Percentiles rank a stretch among this genome's conserved stretches.
phyloP scores from a whole-genome alignment of 2,797 vertebrate species.

The Tokudaia tokunoshimensis region DNA sequence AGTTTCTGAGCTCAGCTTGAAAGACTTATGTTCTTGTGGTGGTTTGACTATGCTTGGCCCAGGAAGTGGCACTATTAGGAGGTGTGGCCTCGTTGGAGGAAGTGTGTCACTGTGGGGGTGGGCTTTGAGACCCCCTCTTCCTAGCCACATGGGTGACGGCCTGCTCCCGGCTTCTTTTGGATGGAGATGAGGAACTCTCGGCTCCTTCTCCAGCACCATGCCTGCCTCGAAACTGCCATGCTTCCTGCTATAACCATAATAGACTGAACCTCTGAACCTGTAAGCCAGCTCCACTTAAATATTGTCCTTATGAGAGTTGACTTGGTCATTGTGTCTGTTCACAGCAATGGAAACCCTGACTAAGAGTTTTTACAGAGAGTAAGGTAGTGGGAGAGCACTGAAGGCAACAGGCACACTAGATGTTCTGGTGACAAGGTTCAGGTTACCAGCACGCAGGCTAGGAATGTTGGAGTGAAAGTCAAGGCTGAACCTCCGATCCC shows the following conservation, averaged over 20 bases:
- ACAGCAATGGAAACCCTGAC: background rate
- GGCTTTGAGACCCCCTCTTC: background rate
- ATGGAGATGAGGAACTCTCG: background rate
- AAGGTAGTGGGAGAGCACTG: background rate
- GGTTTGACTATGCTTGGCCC: background rate
- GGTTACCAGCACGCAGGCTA: background rate
- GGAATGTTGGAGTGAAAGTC: background rate
- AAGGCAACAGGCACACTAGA: slow-evolving; percentile 6
- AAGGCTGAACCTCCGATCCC: background rate
- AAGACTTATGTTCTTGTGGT: background rate
- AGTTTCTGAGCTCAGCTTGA: slow-evolving; percentile 1
- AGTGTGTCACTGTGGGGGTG: background rate
- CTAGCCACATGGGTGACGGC: background rate
- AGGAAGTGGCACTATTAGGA: background rate
- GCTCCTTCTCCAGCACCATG: background rate
- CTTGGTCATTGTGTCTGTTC: background rate
- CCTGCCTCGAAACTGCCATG: background rate
- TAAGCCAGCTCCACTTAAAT: background rate
- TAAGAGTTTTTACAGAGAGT: background rate
- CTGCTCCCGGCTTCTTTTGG: background rate
- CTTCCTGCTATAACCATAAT: background rate
- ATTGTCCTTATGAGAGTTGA: background rate
- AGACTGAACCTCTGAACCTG: background rate
- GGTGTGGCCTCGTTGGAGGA: background rate
- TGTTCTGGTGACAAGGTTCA: background rate